A percentile compares a stretch with the other conserved stretches of the same genome.
These are phyloP conservation scores for Drosophila affinis DNA, from an alignment of 2,888 invertebrate species.

Conservation along the genomic window DNA sequence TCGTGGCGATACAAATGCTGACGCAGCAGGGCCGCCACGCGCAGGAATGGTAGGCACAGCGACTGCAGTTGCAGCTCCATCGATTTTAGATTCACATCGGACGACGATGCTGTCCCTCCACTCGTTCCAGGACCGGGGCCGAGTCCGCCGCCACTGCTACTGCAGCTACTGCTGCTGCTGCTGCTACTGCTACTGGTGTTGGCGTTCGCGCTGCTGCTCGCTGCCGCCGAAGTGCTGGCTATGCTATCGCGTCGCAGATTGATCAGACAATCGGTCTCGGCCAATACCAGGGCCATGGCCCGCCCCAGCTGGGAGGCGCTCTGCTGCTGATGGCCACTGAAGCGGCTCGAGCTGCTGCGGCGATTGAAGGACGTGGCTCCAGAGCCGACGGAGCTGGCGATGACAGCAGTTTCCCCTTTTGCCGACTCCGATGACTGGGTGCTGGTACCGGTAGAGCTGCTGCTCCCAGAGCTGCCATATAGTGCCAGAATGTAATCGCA, in stretches of 20 bases:
- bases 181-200: background rate
- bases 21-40: slow-evolving; percentile 92
- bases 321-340: slow-evolving; percentile 31
- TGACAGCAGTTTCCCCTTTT: slow-evolving; percentile 16
- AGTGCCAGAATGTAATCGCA: slow-evolving; percentile 85
- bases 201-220: slow-evolving; percentile 10
- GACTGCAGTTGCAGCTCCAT: slow-evolving; percentile 88
- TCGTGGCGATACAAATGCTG: slow-evolving; percentile 92
- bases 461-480: slow-evolving; percentile 53
- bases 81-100: slow-evolving; percentile 81
- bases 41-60: slow-evolving; percentile 92
- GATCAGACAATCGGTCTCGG: slow-evolving; percentile 79
- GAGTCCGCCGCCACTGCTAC: background rate
- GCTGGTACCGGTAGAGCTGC: slow-evolving; percentile 12
- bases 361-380: slow-evolving; percentile 37
- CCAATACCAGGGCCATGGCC: slow-evolving; percentile 83
- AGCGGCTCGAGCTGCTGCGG: slow-evolving; percentile 52
- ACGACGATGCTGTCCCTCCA: slow-evolving; percentile 10
- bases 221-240: slow-evolving; percentile 56
- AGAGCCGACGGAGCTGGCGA: background rate
- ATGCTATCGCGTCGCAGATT: slow-evolving; percentile 82
- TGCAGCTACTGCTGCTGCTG: slow-evolving; percentile 7
- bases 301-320: slow-evolving; percentile 78
- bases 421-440: background rate
- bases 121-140: background rate